Conservation (phyloP, 35 echinoderm and acorn worm species). For the Ptychodera flava region DNA sequence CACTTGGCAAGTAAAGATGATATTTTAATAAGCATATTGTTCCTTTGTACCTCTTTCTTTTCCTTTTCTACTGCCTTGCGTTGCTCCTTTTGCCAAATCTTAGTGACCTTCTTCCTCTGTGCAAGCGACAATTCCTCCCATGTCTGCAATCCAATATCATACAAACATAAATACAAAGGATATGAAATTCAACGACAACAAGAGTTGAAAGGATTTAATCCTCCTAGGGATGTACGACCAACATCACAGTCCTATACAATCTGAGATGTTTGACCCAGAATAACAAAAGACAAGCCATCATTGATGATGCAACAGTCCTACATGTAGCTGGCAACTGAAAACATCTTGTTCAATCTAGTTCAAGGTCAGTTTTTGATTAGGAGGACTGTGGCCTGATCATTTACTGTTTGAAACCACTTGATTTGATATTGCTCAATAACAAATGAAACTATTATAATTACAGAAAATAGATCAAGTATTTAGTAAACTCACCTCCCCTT, state of each 20-base stretch:
- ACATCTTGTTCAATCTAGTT: no score
- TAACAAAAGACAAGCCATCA: neutral
- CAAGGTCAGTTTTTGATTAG: no score
- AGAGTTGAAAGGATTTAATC: neutral
- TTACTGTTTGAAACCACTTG: no score
- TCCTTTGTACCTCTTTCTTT: slow-evolving; percentile 96
- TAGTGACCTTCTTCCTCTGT: slow-evolving; percentile 78
- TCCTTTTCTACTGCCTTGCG: slow-evolving; percentile 74
- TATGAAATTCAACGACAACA: no score
- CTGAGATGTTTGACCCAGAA: neutral
- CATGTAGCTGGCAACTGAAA: neutral
- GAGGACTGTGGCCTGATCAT: no score
- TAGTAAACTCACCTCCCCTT: slow-evolving; percentile 64
- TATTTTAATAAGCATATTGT: no score
- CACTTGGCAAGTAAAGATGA: no score
- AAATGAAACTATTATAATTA: neutral
- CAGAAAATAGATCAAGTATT: neutral
- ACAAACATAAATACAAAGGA: no score
- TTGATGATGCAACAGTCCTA: neutral
- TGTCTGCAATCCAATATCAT: no score
- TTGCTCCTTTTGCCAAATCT: slow-evolving; percentile 68
- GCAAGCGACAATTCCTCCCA: slow-evolving; percentile 96
- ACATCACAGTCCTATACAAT: neutral
- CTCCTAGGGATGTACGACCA: neutral
- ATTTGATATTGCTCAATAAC: neutral